Evolutionary conservation across 2,113 vertebrate species (phyloP), one percentile per base, ranked within the genome.

Genomic region (Triplophysa tibetana): DNA sequence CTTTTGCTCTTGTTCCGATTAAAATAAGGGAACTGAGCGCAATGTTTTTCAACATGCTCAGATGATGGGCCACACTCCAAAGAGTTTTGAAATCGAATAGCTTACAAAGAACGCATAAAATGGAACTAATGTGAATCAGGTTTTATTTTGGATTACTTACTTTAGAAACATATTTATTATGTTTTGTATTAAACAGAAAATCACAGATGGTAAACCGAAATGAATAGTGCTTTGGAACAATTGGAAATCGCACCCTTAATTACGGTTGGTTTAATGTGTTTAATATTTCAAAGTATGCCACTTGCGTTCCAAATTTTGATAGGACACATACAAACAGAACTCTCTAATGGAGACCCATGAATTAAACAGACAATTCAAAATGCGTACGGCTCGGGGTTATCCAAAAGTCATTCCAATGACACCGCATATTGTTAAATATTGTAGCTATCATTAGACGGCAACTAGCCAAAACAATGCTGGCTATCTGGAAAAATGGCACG

Each of bases 1-100:
- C 70, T 41, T 58, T 58, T 11, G 2, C 52, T 73, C 33, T 74
- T 62, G 29, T 62, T 75, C 38, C 19, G n/a, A 75, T 62, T 75
- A 75, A 75, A 62, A 48, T 60, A 29, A 60, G 54, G 14, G 13
- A 43, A 73, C 41, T 41, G 19, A 60, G 41, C 54, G 60, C 52
- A 73, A 41, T 60, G n/a, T 73, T 58, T 60, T 73, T 73, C 13
- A 73, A 41, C 29, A 41, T 38, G 50, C 29, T n/a, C 50, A 24
- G 10, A 70, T 23, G 29, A 73, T 3, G n/a, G 19, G 19, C 54
- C 54, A 21, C 9, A 21, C 70, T 60, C 29, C 54, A 60, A 60
- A 60, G 33, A 60, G 54, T 60, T 60, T 70, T 73, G 54, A 73
- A 73, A 73, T 60, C 58, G 23, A 73, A 73, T 60, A 43, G 29